A percentile compares a stretch with the other conserved stretches of the same genome.
Conservation (phyloP, 1,140 invertebrate species). For the Megalopta genalis region DNA sequence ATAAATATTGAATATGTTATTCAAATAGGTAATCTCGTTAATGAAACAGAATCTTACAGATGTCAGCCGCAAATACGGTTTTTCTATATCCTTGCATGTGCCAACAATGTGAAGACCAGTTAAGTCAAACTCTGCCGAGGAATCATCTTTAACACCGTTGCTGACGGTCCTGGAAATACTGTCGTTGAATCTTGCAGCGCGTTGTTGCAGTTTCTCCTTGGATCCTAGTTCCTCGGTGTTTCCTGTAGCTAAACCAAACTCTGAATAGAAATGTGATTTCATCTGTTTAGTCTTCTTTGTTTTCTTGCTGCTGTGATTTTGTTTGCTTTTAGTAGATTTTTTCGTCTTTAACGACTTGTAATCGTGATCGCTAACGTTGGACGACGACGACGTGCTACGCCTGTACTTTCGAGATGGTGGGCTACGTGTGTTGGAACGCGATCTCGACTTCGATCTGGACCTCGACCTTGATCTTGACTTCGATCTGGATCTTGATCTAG, state of each 20-base stretch:
- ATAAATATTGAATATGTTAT: neutral
- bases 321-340: conserved; percentile 71
- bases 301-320: conserved; percentile 77
- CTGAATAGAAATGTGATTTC: conserved; percentile 85
- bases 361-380: conserved; percentile 73
- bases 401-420: conserved; percentile 73
- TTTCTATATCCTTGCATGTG: conserved; percentile 95
- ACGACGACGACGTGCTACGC: conserved; percentile 76
- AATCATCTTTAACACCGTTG: conserved; percentile 81
- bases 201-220: conserved; percentile 88
- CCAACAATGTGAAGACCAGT: conserved; percentile 94
- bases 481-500: conserved; percentile 71
- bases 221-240: conserved; percentile 84
- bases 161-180: conserved; percentile 68
- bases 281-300: conserved; percentile 82
- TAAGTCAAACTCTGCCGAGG: conserved; percentile 87
- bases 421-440: conserved; percentile 69
- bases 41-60: conserved; percentile 80
- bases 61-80: conserved; percentile 95
- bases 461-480: conserved; percentile 77
- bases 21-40: neutral
- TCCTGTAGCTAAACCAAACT: conserved; percentile 83
- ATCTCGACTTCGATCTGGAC: conserved; percentile 76
- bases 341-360: conserved; percentile 72
- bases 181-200: conserved; percentile 91